Conservation (phyloP, 2,113 vertebrate species). For the Epinephelus lanceolatus region DNA sequence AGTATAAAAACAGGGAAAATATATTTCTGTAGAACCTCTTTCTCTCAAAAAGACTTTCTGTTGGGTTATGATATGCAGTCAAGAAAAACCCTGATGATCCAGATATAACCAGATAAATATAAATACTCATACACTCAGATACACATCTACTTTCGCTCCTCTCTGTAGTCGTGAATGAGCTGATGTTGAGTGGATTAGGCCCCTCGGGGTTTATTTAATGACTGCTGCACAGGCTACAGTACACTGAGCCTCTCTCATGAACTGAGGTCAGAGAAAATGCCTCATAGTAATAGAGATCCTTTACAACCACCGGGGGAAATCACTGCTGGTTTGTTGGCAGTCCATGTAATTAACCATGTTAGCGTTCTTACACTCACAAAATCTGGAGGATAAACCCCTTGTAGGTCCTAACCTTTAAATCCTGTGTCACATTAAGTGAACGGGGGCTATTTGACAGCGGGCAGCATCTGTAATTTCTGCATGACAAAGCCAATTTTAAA, state of each 20-base stretch:
- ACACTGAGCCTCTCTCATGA: conserved; percentile 41
- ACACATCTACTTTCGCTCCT: not conserved
- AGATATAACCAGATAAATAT: not conserved
- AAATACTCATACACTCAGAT: conserved; percentile 2
- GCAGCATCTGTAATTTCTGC: conserved; percentile 14
- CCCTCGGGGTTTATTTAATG: conserved; percentile 55
- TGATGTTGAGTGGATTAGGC: conserved; percentile 60
- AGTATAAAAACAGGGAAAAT: not conserved
- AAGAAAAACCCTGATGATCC: not conserved
- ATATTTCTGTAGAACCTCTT: not conserved
- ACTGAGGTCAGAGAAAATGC: conserved; percentile 53
- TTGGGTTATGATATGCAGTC: not conserved
- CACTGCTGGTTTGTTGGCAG: conserved; percentile 55
- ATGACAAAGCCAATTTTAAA: conserved; percentile 30
- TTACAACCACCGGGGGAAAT: conserved; percentile 69
- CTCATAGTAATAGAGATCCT: conserved; percentile 59
- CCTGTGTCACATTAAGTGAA: conserved; percentile 19
- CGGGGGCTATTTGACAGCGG: not conserved
- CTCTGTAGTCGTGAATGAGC: conserved; percentile 46
- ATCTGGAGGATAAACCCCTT: conserved; percentile 17
- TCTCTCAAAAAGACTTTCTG: not conserved
- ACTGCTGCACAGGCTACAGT: conserved; percentile 50
- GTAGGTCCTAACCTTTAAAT: conserved; percentile 46
- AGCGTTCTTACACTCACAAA: conserved; percentile 46
- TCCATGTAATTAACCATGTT: conserved; percentile 67